These are phyloP conservation scores for Pogonocherus hispidulus DNA, from an alignment of 2,888 invertebrate genomes.

Conservation along the genomic window DNA sequence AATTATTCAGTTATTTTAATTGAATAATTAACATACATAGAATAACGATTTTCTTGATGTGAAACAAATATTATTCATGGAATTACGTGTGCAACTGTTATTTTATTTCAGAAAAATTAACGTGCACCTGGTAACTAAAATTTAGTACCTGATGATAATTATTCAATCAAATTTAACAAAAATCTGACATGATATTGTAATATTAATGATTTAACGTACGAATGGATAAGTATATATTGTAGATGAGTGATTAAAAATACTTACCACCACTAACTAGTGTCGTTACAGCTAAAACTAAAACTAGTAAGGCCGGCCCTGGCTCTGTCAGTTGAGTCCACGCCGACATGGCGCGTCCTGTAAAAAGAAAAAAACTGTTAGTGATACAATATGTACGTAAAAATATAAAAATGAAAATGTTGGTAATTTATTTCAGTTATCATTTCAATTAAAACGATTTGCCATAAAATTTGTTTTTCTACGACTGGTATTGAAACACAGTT, in stretches of 20 bases:
- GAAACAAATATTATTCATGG: constrained; percentile 2
- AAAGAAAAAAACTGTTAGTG: constrained; percentile 52
- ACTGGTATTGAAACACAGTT: no score
- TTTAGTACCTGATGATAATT: no score
- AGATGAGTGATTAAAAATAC: constrained; percentile 43
- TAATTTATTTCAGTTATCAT: no score
- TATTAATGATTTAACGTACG: no score
- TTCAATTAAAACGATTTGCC: no score
- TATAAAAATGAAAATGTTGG: no score
- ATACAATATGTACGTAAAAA: no score
- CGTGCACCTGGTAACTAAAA: no score
- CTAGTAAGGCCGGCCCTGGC: constrained; percentile 65
- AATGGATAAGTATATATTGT: no score
- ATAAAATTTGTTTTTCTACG: no score
- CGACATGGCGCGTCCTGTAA: constrained; percentile 72
- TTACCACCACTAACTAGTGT: constrained; percentile 62
- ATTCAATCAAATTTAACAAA: no score
- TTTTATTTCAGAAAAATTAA: not conserved
- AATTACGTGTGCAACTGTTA: not conserved
- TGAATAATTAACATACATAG: not conserved
- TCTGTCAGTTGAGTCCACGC: constrained; percentile 71
- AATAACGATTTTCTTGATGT: not conserved
- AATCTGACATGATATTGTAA: no score
- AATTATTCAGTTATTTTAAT: constrained; percentile 1
- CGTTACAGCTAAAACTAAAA: constrained; percentile 56